phyloP scores from a whole-genome alignment of 2,888 invertebrate genomes.

The Dasysyrphus albostriatus region DNA sequence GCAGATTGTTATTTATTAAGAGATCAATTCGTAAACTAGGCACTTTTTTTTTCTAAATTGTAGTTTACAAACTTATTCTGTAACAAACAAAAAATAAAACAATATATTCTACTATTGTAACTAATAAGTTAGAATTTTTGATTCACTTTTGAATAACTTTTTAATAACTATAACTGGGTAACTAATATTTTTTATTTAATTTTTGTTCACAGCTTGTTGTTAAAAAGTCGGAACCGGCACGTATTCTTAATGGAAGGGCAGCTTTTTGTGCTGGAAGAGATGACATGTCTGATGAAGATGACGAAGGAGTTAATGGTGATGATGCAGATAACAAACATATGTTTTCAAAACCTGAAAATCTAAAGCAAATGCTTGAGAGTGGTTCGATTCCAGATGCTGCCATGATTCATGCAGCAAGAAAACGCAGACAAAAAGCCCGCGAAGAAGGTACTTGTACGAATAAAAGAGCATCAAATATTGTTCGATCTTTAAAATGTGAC shows the following conservation, averaged over 20 bases:
- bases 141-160: background rate
- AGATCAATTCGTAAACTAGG: slow-evolving; percentile 40
- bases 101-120: background rate
- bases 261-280: slow-evolving; percentile 91
- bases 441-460: slow-evolving; percentile 86
- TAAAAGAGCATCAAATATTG: background rate
- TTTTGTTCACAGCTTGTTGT: slow-evolving; percentile 84
- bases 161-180: too few relatives aligned
- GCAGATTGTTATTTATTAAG: background rate
- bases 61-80: slow-evolving; percentile 11
- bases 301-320: slow-evolving; percentile 81
- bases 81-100: background rate
- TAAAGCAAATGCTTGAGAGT: slow-evolving; percentile 92
- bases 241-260: slow-evolving; percentile 91
- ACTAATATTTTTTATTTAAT: slow-evolving; percentile 1
- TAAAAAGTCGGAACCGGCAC: slow-evolving; percentile 86
- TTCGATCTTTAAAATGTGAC: background rate
- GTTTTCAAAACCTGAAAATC: slow-evolving; percentile 88
- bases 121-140: background rate
- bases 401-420: slow-evolving; percentile 98
- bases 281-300: slow-evolving; percentile 88
- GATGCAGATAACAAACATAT: slow-evolving; percentile 84
- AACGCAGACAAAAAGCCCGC: slow-evolving; percentile 96
- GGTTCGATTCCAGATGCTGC: slow-evolving; percentile 98
- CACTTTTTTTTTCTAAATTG: slow-evolving; percentile 6